These are phyloP conservation scores for Charanyca ferruginea DNA, from an alignment of 2,888 invertebrate species.

Conservation along the genomic window DNA sequence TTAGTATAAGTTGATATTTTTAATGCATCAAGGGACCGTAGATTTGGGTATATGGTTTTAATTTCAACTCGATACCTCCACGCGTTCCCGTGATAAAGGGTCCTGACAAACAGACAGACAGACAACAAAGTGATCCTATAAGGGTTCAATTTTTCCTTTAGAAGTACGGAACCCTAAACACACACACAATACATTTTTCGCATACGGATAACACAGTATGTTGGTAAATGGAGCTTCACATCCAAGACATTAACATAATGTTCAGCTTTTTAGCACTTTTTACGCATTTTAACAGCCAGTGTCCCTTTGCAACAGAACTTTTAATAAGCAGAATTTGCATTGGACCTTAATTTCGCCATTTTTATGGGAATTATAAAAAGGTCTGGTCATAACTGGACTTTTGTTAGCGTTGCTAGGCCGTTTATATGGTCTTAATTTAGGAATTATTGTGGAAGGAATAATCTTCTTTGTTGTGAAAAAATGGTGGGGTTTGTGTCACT, in stretches of 20 bases:
- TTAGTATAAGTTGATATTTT: no score
- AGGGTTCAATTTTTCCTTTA: no score
- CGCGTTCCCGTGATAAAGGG: no score
- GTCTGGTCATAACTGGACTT: conserved; percentile 47
- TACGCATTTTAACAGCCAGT: conserved; percentile 25
- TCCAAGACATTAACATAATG: conserved; percentile 36
- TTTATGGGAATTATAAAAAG: conserved; percentile 58
- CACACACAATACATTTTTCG: no score
- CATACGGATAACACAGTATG: conserved; percentile 5
- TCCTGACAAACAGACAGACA: no score
- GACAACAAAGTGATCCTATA: no score
- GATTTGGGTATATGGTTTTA: no score
- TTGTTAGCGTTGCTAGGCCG: conserved; percentile 31
- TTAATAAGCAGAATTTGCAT: conserved; percentile 67
- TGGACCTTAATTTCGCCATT: conserved; percentile 57
- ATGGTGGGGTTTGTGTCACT: not conserved
- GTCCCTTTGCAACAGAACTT: conserved; percentile 48
- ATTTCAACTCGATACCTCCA: no score
- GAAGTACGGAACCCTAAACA: no score
- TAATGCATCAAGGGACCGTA: no score
- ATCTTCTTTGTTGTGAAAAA: conserved; percentile 16
- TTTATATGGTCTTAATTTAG: conserved; percentile 45
- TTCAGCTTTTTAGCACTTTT: conserved; percentile 28
- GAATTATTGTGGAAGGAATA: conserved; percentile 22
- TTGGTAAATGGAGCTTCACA: conserved; percentile 1